phyloP scores from a whole-genome alignment of 35 echinoderm and acorn worm species.

The Amphiura filiformis region DNA sequence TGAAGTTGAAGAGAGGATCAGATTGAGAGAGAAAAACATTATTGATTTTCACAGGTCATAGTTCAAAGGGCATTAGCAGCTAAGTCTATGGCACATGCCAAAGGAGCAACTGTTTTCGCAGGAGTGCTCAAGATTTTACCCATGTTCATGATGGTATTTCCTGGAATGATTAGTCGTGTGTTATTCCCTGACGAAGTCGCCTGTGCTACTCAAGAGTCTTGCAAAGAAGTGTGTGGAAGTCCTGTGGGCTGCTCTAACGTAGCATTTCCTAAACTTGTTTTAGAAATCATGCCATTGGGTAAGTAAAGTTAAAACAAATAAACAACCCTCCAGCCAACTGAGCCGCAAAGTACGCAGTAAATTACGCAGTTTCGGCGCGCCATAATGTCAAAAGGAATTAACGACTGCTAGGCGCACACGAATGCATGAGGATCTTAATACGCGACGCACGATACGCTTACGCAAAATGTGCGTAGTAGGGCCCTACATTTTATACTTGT shows the following conservation, averaged over 20 bases:
- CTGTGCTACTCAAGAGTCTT: constrained; percentile 58
- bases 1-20: no score
- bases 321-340: background rate
- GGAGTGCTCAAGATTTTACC: constrained; percentile 79
- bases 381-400: no score
- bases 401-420: no score
- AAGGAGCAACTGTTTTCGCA: constrained; percentile 66
- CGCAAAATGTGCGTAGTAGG: no score
- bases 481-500: no score
- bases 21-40: no score
- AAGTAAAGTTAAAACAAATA: background rate
- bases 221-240: constrained; percentile 52
- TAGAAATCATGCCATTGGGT: constrained; percentile 74
- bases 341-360: background rate
- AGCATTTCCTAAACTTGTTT: constrained; percentile 72
- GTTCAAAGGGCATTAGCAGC: constrained; percentile 81
- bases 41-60: constrained; percentile 47
- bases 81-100: constrained; percentile 66
- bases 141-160: constrained; percentile 75
- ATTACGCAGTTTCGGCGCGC: no score
- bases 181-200: constrained; percentile 77
- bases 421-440: no score
- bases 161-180: constrained; percentile 71
- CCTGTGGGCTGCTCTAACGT: constrained; percentile 61
- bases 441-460: no score